Conservation (phyloP, 1,140 invertebrate species). For the Trachymyrmex septentrionalis region DNA sequence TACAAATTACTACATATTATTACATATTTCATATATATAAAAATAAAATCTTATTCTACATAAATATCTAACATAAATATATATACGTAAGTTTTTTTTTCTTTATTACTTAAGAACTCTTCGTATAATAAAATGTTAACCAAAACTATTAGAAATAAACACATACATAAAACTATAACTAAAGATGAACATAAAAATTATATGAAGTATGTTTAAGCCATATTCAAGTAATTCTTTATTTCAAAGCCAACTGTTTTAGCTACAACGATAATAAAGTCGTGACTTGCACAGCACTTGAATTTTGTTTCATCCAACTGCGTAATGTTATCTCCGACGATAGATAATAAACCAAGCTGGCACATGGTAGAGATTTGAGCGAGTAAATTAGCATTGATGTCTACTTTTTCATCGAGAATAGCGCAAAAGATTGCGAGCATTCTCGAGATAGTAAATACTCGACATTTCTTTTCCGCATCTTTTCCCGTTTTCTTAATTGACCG, state of each 20-base stretch:
- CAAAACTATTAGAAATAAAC: conserved; percentile 7
- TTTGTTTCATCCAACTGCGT: conserved; percentile 89
- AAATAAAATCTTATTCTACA: conserved; percentile 40
- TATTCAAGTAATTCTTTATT: conserved; percentile 90
- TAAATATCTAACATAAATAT: conserved; percentile 35
- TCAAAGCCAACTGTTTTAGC: conserved; percentile 91
- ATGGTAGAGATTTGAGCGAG: conserved; percentile 92
- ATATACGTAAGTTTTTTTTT: conserved; percentile 18
- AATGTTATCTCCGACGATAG: conserved; percentile 88
- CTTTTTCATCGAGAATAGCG: conserved; percentile 94
- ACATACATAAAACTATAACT: conserved; percentile 12
- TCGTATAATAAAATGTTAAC: background rate
- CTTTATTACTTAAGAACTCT: background rate
- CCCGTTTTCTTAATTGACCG: conserved; percentile 78
- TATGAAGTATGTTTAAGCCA: conserved; percentile 21
- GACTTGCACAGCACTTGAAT: conserved; percentile 91
- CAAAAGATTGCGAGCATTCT: conserved; percentile 96
- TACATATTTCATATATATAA: conserved; percentile 14
- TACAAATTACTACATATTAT: conserved; percentile 31
- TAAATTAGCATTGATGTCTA: conserved; percentile 94
- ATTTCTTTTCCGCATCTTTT: conserved; percentile 86
- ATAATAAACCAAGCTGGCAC: conserved; percentile 90
- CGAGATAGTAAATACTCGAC: conserved; percentile 93
- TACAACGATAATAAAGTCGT: conserved; percentile 90
- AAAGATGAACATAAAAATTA: background rate